Evolutionary conservation across 2,113 vertebrate species (phyloP).

Genomic region (Bubo bubo): DNA sequence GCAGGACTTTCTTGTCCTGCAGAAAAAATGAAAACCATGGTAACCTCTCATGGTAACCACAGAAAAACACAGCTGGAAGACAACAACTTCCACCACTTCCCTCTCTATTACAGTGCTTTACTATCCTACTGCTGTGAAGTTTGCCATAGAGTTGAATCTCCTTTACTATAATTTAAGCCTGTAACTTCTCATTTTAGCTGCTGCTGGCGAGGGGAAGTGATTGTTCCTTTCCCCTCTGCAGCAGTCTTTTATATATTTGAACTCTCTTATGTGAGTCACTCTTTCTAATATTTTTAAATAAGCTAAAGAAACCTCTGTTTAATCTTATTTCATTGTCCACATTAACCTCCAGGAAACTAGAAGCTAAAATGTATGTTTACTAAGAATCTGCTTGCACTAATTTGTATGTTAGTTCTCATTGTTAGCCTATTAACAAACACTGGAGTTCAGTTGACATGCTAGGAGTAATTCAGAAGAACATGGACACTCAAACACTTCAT

Average conservation of each 20-base stretch:
- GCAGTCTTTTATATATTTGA: not conserved
- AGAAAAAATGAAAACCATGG: not conserved
- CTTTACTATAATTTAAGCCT: not conserved
- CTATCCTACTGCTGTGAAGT: not conserved
- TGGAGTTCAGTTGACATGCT: not conserved
- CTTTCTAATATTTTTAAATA: not conserved
- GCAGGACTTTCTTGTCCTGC: not conserved
- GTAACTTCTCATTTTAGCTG: not conserved
- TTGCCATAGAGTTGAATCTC: not conserved
- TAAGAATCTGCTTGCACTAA: not conserved
- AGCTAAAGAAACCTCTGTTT: not conserved
- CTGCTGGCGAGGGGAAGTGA: not conserved
- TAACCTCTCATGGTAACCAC: not conserved
- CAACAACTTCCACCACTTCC: not conserved
- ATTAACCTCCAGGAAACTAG: not conserved
- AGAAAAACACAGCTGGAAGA: not conserved
- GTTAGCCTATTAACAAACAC: not conserved
- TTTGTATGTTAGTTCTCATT: not conserved
- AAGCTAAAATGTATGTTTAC: not conserved
- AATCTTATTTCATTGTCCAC: not conserved
- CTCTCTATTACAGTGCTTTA: not conserved
- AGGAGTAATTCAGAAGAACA: not conserved
- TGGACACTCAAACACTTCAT: not conserved
- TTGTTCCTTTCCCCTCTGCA: not conserved
- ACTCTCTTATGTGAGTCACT: not conserved